Evolutionary conservation across 2,888 invertebrate genomes (phyloP).

Genomic region (Microctonus hyperodae): DNA sequence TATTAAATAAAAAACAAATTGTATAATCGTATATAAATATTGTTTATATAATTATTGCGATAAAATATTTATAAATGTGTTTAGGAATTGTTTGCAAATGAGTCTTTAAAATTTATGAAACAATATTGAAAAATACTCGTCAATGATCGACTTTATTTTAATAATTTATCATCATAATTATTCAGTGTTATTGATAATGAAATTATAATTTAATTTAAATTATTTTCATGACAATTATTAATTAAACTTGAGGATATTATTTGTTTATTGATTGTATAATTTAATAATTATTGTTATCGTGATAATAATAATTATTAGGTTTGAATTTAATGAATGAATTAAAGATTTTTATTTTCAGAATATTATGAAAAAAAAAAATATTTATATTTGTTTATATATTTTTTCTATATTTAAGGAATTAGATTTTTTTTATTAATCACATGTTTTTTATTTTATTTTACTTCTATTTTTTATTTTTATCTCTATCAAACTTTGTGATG

Average conservation of each 20-base stretch:
- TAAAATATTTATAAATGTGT: slow-evolving; percentile 17
- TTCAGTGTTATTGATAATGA: too few species aligned
- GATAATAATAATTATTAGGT: not conserved
- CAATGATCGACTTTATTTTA: not conserved
- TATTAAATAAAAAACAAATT: slow-evolving; percentile 21
- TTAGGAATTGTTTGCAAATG: slow-evolving; percentile 12
- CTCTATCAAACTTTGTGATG: not conserved
- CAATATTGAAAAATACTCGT: not conserved
- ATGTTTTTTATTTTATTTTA: too few species aligned
- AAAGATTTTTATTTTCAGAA: too few species aligned
- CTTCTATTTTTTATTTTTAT: not conserved
- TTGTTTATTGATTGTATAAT: too few species aligned
- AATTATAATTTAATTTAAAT: too few species aligned
- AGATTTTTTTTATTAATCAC: too few species aligned
- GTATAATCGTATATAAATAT: slow-evolving; percentile 25
- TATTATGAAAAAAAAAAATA: too few species aligned
- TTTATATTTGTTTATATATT: too few species aligned
- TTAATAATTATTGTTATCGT: not conserved
- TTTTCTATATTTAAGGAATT: too few species aligned
- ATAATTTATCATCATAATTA: not conserved
- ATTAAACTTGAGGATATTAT: too few species aligned
- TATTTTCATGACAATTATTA: too few species aligned
- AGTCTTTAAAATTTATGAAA: slow-evolving; percentile 5
- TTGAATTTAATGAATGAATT: too few species aligned
- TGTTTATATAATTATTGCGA: slow-evolving; percentile 27